Percentiles rank a stretch among this genome's conserved stretches.
phyloP scores from a whole-genome alignment of 2,113 vertebrate genomes.

The Grammomys dolichurus region DNA sequence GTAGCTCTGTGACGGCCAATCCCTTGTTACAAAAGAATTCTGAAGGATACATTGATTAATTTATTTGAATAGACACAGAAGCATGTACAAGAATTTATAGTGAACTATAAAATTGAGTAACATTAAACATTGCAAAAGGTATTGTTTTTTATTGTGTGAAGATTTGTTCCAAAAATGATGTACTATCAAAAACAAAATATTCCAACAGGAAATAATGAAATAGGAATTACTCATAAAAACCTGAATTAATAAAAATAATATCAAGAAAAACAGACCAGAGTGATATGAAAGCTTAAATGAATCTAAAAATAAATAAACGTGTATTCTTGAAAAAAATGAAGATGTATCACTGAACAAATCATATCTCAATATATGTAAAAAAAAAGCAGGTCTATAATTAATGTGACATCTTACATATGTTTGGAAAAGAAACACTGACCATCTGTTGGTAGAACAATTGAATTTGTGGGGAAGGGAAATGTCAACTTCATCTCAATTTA shows the following conservation, averaged over 20 bases:
- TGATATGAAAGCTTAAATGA: background rate
- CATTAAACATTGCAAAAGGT: background rate
- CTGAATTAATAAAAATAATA: background rate
- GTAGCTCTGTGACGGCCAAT: background rate
- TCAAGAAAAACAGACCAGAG: background rate
- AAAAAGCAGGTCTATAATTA: background rate
- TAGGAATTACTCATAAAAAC: background rate
- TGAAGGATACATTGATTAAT: background rate
- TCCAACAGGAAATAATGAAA: background rate
- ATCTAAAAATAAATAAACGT: background rate
- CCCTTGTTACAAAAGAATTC: conserved; percentile 4
- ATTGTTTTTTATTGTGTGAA: background rate
- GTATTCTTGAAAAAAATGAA: background rate
- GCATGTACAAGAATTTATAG: background rate
- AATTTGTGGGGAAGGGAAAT: background rate
- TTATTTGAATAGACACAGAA: background rate
- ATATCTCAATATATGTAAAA: background rate
- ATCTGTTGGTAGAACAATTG: background rate
- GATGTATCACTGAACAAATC: background rate
- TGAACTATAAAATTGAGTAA: background rate
- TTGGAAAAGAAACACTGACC: background rate
- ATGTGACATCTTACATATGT: background rate
- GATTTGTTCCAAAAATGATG: background rate
- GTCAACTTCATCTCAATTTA: background rate
- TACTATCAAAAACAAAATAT: background rate